A percentile compares a stretch with the other conserved stretches of the same genome.
Evolutionary conservation across 2,888 invertebrate species (phyloP).

Genomic region (Thera obeliscata): DNA sequence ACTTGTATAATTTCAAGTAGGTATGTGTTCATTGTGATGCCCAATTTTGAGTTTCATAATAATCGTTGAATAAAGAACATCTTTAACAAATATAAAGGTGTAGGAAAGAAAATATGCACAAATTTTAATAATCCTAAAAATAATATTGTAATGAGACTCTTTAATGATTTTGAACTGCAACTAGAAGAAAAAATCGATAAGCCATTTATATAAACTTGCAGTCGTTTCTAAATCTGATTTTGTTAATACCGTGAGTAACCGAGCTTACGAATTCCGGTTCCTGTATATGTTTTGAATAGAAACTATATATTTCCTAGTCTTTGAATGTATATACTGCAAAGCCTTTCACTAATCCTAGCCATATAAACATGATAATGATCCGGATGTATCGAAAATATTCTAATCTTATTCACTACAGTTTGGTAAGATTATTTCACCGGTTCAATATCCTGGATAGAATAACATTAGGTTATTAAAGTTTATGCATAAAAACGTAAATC

Average conservation of each 20-base stretch:
- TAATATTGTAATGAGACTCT: no score
- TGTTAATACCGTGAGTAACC: constrained; percentile 19
- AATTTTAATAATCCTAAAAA: no score
- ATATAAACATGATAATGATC: neutral
- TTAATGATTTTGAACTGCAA: neutral
- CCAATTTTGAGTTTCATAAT: no score
- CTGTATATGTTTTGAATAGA: constrained; percentile 25
- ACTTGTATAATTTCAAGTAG: neutral
- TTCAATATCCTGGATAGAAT: no score
- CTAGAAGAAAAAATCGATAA: neutral
- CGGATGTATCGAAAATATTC: no score
- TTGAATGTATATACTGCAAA: constrained; percentile 9
- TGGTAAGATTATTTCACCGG: no score
- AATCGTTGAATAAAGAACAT: no score
- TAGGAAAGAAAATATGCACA: no score
- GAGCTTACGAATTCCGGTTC: constrained; percentile 24
- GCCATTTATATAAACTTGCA: constrained; percentile 3
- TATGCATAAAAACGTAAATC: no score
- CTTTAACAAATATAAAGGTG: no score
- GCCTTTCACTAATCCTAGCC: constrained; percentile 26
- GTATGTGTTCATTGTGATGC: neutral
- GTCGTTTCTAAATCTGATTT: constrained; percentile 30
- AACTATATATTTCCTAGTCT: constrained; percentile 18
- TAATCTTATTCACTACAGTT: no score
- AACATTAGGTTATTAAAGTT: no score